Evolutionary conservation across 2,797 vertebrate genomes (phyloP).

Genomic region (Scyliorhinus canicula): DNA sequence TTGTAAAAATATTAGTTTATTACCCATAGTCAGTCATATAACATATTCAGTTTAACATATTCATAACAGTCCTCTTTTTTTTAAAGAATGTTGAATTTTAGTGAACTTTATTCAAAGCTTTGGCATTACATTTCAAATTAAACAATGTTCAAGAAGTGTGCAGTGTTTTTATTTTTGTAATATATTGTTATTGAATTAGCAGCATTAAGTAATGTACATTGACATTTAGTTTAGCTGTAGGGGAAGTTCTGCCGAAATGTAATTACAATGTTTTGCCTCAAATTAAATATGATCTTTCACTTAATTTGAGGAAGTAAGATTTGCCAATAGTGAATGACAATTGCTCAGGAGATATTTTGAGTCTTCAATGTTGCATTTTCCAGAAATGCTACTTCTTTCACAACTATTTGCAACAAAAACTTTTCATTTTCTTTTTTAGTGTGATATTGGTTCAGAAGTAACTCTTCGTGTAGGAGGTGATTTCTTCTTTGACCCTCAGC

Average conservation of each 20-base stretch:
- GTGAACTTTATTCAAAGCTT: neutral
- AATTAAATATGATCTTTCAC: neutral
- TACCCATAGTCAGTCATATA: neutral
- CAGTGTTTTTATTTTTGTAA: neutral
- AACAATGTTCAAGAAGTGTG: neutral
- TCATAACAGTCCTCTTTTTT: neutral
- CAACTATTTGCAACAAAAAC: constrained; percentile 14
- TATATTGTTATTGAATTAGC: neutral
- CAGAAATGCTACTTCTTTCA: neutral
- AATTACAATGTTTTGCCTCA: neutral
- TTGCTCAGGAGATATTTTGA: neutral
- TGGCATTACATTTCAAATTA: neutral
- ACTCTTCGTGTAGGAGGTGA: constrained; percentile 81
- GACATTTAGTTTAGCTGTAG: neutral
- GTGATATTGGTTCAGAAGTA: constrained; percentile 71
- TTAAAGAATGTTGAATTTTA: neutral
- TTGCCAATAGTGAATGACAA: too few relatives aligned
- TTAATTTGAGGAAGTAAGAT: neutral
- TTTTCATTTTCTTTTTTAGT: constrained; percentile 59
- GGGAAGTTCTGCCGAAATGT: neutral
- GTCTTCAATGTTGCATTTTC: too few relatives aligned
- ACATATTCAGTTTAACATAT: neutral
- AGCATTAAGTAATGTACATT: neutral
- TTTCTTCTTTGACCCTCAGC: constrained; percentile 87
- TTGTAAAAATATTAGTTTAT: neutral